These are phyloP conservation scores for Aurelia coerulea DNA, from an alignment of 30 jellyfish, hydroid and myxozoan genomes.

Conservation along the genomic window DNA sequence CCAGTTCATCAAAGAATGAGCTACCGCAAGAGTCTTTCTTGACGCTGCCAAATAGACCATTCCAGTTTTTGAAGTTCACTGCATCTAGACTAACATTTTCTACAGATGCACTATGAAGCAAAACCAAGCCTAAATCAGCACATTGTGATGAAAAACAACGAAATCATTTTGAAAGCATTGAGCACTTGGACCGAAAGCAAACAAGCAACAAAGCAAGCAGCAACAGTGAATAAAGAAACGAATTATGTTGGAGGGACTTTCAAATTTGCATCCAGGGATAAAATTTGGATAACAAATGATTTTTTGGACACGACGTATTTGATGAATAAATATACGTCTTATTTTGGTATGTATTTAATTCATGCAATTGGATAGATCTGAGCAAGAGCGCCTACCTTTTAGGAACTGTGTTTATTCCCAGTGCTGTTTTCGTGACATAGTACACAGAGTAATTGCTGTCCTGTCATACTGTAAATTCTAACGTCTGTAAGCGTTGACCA, in stretches of 20 bases:
- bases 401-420: too few species aligned
- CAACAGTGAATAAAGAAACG: background rate
- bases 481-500: too few species aligned
- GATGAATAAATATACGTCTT: background rate
- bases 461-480: too few species aligned
- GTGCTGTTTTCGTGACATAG: too few species aligned
- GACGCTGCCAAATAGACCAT: too few species aligned
- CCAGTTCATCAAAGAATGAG: too few species aligned
- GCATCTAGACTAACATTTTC: background rate
- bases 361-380: background rate
- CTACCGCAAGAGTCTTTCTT: too few species aligned
- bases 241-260: background rate
- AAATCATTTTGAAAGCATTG: background rate
- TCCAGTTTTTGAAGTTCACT: too few species aligned
- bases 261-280: background rate
- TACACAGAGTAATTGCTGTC: too few species aligned
- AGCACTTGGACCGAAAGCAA: background rate
- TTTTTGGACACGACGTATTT: background rate
- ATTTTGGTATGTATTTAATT: background rate
- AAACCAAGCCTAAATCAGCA: background rate
- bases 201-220: background rate
- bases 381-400: too few species aligned
- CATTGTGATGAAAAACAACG: background rate
- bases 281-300: constrained; percentile 4
- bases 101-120: background rate